Evolutionary conservation across 2,113 vertebrate species (phyloP).

Genomic region (Ahaetulla prasina): DNA sequence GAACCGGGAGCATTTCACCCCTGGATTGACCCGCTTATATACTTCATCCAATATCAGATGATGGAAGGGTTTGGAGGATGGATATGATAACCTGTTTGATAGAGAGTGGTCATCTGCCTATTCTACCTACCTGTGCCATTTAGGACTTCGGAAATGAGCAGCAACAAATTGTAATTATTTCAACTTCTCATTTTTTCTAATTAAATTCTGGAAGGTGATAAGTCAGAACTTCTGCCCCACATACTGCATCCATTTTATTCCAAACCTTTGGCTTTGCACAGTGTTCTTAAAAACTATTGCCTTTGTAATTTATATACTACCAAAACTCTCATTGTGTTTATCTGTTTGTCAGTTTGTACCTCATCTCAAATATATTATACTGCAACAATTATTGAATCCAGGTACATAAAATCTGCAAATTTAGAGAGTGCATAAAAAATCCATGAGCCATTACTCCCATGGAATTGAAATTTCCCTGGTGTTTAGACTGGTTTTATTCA

Average conservation of each 20-base stretch:
- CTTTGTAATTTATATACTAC: not conserved
- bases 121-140: not conserved
- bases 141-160: not conserved
- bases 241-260: not conserved
- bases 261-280: not conserved
- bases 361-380: not conserved
- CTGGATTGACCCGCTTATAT: not conserved
- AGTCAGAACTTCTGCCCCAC: not conserved
- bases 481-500: not conserved
- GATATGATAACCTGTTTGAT: not conserved
- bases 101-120: not conserved
- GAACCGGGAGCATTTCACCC: too few relatives aligned
- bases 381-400: not conserved
- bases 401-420: not conserved
- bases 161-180: not conserved
- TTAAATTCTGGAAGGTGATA: not conserved
- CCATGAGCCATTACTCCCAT: not conserved
- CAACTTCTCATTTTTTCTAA: not conserved
- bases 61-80: not conserved
- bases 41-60: not conserved
- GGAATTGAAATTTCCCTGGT: not conserved
- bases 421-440: not conserved
- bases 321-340: not conserved
- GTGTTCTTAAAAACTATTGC: not conserved
- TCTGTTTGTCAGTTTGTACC: not conserved